phyloP scores from a whole-genome alignment of 2,888 invertebrate species.

The Heliconius aoede region DNA sequence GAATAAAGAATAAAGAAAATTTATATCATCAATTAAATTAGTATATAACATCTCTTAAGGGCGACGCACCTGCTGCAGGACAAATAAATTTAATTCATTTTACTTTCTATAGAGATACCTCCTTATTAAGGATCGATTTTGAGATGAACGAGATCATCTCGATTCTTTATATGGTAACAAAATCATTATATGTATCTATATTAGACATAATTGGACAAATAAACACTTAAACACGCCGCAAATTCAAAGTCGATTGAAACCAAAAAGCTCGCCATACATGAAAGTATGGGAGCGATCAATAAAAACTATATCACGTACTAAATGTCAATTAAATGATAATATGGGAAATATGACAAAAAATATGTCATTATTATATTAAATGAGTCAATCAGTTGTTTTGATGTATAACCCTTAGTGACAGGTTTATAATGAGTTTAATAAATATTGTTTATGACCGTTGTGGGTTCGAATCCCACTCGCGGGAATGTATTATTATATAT shows the following conservation, averaged over 20 bases:
- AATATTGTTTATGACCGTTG: no score
- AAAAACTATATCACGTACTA: slow-evolving; percentile 26
- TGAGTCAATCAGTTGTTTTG: neutral
- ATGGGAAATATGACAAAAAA: slow-evolving; percentile 3
- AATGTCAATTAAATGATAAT: slow-evolving; percentile 6
- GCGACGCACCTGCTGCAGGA: neutral
- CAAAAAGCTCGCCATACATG: slow-evolving; percentile 27
- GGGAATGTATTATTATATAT: neutral
- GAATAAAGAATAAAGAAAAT: neutral
- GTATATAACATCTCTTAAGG: neutral
- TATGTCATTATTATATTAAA: slow-evolving; percentile 1
- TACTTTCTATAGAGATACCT: neutral
- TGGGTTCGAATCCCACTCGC: no score
- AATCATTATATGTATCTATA: neutral
- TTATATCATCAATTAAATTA: neutral
- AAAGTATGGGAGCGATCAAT: slow-evolving; percentile 36
- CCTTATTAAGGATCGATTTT: neutral
- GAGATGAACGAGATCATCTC: neutral
- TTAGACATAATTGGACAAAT: neutral
- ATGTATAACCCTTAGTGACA: neutral
- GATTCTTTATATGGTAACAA: neutral
- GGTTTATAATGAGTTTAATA: neutral
- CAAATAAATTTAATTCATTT: neutral
- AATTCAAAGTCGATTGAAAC: slow-evolving; percentile 8
- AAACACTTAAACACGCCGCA: neutral